Base-by-base conservation (phyloP, 1,140 invertebrate species). In the Dinothrombium tinctorium region DNA sequence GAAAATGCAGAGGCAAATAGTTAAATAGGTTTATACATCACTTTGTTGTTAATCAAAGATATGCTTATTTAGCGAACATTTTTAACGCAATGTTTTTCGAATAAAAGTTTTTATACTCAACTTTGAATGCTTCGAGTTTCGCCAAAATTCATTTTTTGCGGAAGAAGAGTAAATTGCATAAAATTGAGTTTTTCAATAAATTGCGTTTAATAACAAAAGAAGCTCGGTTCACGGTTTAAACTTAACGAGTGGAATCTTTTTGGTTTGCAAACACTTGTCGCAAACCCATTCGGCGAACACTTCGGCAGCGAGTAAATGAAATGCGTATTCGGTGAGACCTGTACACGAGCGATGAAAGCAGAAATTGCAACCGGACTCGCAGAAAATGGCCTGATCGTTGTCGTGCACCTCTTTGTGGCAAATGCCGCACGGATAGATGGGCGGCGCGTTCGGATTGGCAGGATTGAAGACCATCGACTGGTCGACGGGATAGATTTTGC, bases 391-490 rank as follows among this genome's bases (percentile, higher is more conserved):
- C 64, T 95, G 87, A 63, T 96, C 89, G 65, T 92, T 94, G 57
- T 95, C 89, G 62, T 94, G 86, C 3, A 95, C 83, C 67, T 96
- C 89, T 64, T 92, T 92, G 60, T 94, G 87, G 63, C 89, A 95
- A 42, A 84, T 74, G 19, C 65, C 86, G 62, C 87, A 94, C 0
- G 86, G 82, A 61, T 92, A 94, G 47, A 94, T 94, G 7, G 89
- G 87, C 29, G 87, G 87, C 23, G 84, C 87, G 61, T 92, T 94
- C 0, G 87, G 87, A 63, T 96, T 95, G 60, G 92, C 84, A 35
- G 86, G 83, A 59, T 95, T 96, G 55, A 92, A 92, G 25, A 96
- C 81, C 83, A 92, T 92, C 5, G 84, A 77, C 57, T 90, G 82
- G 60, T 90, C 83, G 4, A 77, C 75, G 36, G 87, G 87, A 64